Conservation (phyloP, 2,113 vertebrate species). For the Myrmecophaga tridactyla region DNA sequence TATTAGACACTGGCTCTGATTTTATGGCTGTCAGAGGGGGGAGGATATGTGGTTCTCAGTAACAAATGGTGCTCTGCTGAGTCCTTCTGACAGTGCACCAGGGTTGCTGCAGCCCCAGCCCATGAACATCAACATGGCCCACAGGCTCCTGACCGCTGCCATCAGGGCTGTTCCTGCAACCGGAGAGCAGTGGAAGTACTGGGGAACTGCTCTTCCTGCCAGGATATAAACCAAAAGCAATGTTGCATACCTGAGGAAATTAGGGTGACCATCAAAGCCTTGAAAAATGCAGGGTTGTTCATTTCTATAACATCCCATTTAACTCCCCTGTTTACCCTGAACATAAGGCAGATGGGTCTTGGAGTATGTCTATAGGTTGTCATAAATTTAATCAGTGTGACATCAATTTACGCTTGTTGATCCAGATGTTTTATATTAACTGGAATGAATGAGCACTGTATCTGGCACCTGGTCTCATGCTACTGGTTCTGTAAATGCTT, state of each 20-base stretch:
- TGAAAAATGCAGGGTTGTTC: neutral
- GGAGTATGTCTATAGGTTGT: neutral
- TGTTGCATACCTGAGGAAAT: neutral
- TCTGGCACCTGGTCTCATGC: neutral
- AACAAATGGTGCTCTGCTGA: neutral
- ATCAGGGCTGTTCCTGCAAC: neutral
- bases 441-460: neutral
- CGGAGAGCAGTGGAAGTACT: neutral
- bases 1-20: neutral
- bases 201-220: neutral
- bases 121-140: neutral
- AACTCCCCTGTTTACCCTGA: neutral
- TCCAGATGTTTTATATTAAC: neutral
- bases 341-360: neutral
- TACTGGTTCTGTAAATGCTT: neutral
- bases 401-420: neutral
- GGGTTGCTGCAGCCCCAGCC: neutral
- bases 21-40: neutral
- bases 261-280: neutral
- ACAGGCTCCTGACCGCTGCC: neutral
- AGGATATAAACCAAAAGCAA: neutral
- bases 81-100: neutral
- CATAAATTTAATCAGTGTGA: neutral
- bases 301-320: no score
- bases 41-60: neutral